These are phyloP conservation scores for Seriola aureovittata DNA, from an alignment of 2,113 vertebrate species.

Conservation along the genomic window DNA sequence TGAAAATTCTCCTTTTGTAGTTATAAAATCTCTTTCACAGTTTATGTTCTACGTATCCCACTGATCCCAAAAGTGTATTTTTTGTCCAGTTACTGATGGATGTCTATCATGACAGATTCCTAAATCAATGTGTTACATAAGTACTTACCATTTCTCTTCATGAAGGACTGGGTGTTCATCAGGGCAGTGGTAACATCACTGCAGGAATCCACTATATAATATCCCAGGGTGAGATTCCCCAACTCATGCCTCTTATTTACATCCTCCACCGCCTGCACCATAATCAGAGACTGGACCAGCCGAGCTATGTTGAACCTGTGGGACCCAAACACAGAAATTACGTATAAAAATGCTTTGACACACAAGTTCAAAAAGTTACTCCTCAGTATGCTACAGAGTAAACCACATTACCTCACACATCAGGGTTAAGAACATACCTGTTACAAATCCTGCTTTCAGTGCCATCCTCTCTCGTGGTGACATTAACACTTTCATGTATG, in stretches of 20 bases:
- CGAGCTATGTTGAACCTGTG: constrained; percentile 33
- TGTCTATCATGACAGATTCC: neutral
- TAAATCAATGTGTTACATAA: neutral
- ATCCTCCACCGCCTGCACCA: constrained; percentile 62
- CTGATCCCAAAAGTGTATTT: neutral
- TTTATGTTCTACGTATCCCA: neutral
- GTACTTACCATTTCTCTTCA: constrained; percentile 17
- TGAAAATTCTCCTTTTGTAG: too few relatives aligned
- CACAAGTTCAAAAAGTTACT: neutral
- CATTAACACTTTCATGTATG: constrained; percentile 30
- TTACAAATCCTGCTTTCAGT: constrained; percentile 9
- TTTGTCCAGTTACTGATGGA: too few relatives aligned
- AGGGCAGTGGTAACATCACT: constrained; percentile 52
- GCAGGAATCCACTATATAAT: constrained; percentile 66
- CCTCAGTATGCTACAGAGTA: neutral
- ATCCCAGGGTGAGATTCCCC: constrained; percentile 67
- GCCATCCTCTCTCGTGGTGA: neutral
- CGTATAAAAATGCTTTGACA: neutral
- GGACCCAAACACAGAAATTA: neutral
- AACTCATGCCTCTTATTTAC: constrained; percentile 59
- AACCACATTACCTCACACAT: neutral
- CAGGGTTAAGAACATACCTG: constrained; percentile 17
- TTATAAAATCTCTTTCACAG: too few relatives aligned
- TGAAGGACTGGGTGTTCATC: constrained; percentile 19
- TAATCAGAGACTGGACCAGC: constrained; percentile 55